Percentiles rank a stretch among this genome's conserved stretches.
phyloP scores from a whole-genome alignment of 2,797 vertebrate species.

The Picus viridis region DNA sequence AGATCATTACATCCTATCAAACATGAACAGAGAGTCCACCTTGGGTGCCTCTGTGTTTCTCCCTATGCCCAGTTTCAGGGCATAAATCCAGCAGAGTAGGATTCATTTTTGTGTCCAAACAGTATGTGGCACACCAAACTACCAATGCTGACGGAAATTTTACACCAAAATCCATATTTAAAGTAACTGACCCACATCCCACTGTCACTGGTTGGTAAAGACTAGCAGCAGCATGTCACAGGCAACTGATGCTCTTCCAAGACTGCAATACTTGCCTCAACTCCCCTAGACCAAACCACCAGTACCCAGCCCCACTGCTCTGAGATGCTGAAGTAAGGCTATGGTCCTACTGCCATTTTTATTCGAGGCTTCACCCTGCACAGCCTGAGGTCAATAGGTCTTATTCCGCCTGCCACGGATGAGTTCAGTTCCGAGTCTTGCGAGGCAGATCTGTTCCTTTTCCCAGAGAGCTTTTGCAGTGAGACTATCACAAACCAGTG shows the following conservation, averaged over 20 bases:
- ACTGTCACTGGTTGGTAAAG: not conserved
- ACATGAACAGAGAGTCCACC: not conserved
- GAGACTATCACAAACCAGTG: not conserved
- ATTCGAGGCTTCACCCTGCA: not conserved
- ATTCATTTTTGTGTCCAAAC: not conserved
- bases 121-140: not conserved
- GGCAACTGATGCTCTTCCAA: not conserved
- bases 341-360: accelerated
- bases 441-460: not conserved
- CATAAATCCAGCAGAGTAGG: not conserved
- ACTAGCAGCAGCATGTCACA: not conserved
- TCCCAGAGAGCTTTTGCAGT: not conserved
- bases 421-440: not conserved
- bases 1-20: not conserved
- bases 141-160: accelerated
- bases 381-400: not conserved
- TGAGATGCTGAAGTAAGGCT: accelerated
- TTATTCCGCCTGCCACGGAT: accelerated
- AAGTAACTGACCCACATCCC: not conserved
- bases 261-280: too few relatives aligned
- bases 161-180: not conserved
- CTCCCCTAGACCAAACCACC: not conserved
- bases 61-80: not conserved
- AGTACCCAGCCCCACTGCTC: not conserved
- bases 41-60: not conserved